Conservation (phyloP, 2,113 vertebrate genomes). For the Mirounga angustirostris region DNA sequence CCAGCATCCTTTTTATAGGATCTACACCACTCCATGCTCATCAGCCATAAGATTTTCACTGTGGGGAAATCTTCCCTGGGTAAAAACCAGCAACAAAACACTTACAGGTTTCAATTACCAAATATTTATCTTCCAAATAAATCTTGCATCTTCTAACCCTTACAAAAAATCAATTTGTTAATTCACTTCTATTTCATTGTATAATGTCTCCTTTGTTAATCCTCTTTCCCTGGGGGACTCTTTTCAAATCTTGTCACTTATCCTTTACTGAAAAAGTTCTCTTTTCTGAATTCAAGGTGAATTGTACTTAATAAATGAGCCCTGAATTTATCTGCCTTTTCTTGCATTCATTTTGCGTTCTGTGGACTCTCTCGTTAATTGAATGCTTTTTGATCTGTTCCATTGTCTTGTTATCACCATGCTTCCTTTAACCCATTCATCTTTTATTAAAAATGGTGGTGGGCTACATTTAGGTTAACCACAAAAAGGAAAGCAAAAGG, state of each 20-base stretch:
- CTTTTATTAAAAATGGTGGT: slow-evolving; percentile 48
- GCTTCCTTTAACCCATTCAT: slow-evolving; percentile 54
- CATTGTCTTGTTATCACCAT: slow-evolving; percentile 1
- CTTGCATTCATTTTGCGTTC: slow-evolving; percentile 16
- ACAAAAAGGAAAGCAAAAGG: not conserved
- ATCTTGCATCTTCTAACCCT: slow-evolving; percentile 75
- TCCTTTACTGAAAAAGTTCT: slow-evolving; percentile 62
- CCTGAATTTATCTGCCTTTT: slow-evolving; percentile 34
- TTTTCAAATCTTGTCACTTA: slow-evolving; percentile 77
- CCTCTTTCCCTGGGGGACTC: slow-evolving; percentile 51
- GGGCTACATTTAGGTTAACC: slow-evolving; percentile 34
- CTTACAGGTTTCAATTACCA: slow-evolving; percentile 72
- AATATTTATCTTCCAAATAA: slow-evolving; percentile 81
- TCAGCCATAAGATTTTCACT: not conserved
- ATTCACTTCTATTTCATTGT: slow-evolving; percentile 79
- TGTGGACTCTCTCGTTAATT: not conserved
- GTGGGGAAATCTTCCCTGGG: not conserved
- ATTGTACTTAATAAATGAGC: slow-evolving; percentile 62
- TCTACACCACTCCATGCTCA: not conserved
- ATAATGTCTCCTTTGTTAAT: slow-evolving; percentile 78
- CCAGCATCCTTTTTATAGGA: not conserved
- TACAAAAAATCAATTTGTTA: slow-evolving; percentile 80
- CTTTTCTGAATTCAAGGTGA: slow-evolving; percentile 72
- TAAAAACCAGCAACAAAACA: slow-evolving; percentile 54
- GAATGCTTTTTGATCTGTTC: slow-evolving; percentile 20